Evolutionary conservation across 2,888 invertebrate species (phyloP).

Genomic region (Neria commutata): DNA sequence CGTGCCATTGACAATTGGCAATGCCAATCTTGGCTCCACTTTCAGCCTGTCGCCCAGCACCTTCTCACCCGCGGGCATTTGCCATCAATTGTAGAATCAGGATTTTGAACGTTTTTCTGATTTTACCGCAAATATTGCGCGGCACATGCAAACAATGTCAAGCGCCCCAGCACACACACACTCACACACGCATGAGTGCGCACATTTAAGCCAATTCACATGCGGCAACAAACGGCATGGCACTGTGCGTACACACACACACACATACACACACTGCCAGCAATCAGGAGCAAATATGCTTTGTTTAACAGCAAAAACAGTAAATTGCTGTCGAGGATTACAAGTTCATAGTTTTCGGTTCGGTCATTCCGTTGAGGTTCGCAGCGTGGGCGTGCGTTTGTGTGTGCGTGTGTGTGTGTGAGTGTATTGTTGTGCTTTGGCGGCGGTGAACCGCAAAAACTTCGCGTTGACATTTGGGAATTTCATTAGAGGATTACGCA

Average conservation of each 20-base stretch:
- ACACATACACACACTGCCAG: not conserved
- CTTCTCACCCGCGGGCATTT: too few relatives aligned
- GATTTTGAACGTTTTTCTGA: too few relatives aligned
- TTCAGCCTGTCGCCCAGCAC: too few relatives aligned
- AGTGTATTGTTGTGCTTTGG: slow-evolving; percentile 15
- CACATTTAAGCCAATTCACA: not conserved
- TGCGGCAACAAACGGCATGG: not conserved
- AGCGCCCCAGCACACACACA: not conserved
- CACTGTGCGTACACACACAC: not conserved
- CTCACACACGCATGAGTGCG: not conserved
- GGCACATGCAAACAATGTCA: slow-evolving; percentile 1
- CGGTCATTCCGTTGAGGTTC: not conserved
- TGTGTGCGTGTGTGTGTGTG: slow-evolving; percentile 5
- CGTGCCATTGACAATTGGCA: too few relatives aligned
- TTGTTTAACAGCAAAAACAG: not conserved
- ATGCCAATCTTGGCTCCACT: too few relatives aligned
- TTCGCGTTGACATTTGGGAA: slow-evolving; percentile 25
- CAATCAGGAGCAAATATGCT: slow-evolving; percentile 8
- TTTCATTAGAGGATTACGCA: slow-evolving; percentile 23
- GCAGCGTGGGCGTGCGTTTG: slow-evolving; percentile 5
- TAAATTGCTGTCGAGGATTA: slow-evolving; percentile 11
- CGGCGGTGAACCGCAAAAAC: slow-evolving; percentile 18
- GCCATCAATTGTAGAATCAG: too few relatives aligned
- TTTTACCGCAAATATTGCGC: not conserved
- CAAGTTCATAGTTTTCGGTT: slow-evolving; percentile 14